Evolutionary conservation across 2,797 vertebrate genomes (phyloP), one percentile per base, ranked within the genome.

Genomic region (Argya squamiceps): DNA sequence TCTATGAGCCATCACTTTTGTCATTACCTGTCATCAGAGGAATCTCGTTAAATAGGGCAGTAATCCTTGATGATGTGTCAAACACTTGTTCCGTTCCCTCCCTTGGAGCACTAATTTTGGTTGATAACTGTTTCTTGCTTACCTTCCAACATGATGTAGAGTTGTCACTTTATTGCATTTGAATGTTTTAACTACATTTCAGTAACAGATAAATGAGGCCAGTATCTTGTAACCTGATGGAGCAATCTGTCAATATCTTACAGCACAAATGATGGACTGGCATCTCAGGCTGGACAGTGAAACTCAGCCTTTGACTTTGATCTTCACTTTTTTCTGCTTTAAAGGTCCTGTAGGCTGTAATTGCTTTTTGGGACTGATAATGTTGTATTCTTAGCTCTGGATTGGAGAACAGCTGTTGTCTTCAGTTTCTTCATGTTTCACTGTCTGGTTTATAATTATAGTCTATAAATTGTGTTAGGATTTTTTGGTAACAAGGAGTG

Each of bases 401-500:
- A 65, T 50, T 90, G 64, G 34, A 81, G 63, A 95, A 62, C 69
- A 96, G 80, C 83, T 88, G 74, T 93, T 84, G 71, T 86, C 84
- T 95, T 92, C 62, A 34, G 27, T 92, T 76, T 59, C 46, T 93
- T 39, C 58, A 77, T 85, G 34, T 77, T 83, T 96, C 67, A 73
- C 39, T 95, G 84, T 86, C 93, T 96, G 34, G 11, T 89, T 95
- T 93, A 75, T 71, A 93, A 92, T 93, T 93, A 67, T 41, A 84
- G 53, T 43, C 82, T 62, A 32, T 91, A 86, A 92, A 92, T 80
- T 81, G 50, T 24, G 36, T 89, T 93, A 65, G 87, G 62, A 65
- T 78, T 89, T 69, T 69, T 84, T 65, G 46, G 75, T 91, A 93
- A 89, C 75, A 68, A 77, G 44, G 32, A 84, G 6, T 12, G 5